Base-by-base conservation (phyloP, 1,140 invertebrate genomes). In the Drosophila varians region DNA sequence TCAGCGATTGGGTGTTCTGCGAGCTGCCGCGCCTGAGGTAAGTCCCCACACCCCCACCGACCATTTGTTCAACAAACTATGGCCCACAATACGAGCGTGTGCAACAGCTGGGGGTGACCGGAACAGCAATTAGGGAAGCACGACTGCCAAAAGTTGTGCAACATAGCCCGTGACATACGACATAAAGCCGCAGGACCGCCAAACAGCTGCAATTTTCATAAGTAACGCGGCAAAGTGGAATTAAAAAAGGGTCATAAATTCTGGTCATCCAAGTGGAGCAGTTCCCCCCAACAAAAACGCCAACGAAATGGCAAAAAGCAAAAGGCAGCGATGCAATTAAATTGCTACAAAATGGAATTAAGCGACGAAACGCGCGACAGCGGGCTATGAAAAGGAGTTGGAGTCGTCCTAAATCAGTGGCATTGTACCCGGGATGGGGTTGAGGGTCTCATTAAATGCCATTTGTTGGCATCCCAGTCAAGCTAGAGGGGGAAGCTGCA, bases 1-100 rank as follows among this genome's bases (percentile, higher is more conserved):
- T 96, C 2, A 94, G 94, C 47, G 95, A 96, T 77, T 96, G 95
- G 96, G 92, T 96, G 1, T 95, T 94, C 79, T 95, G 95, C 77
- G 94, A 96, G 86, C 90, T 96, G 56, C 95, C 95, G 0, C 95
- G 94, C 90, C 92, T 95, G 74, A 94, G 93, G 94, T 94, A 83
- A 90, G 84, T 78, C 55, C 69, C 34, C 34, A n/a, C n/a, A 51
- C 71, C 8, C 23, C 23, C 8, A 9, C n/a, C 45, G 4, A 8
- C 26, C 70, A 55, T 65, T 61, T 56, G 55, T 84, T 72, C 21
- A 52, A 54, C 69, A 31, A 34, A 79, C 61, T 21, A 40, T 21
- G 46, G 36, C 5, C 4, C 6, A 12, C 42, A 18, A 18, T 42
- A 48, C 45, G 16, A 53, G 46, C 64, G 43, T 21, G 68, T 47